Evolutionary conservation across 2,113 vertebrate species (phyloP), one percentile per base, ranked within the genome.

Genomic region (Pseudopipra pipra): DNA sequence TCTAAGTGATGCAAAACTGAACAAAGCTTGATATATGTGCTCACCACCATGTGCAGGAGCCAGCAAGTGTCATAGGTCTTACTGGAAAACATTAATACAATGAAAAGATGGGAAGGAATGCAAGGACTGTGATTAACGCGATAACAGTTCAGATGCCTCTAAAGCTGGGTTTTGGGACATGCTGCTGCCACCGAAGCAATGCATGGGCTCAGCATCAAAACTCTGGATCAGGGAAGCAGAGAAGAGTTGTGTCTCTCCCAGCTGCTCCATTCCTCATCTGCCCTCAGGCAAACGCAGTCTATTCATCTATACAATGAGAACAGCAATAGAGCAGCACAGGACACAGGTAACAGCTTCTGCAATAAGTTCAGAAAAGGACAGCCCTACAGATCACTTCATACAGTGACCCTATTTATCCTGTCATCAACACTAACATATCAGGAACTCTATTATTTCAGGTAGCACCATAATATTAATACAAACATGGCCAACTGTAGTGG

Each of bases 1-100:
- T 82, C 88, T 78, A 71, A 67, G 56, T 94, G 54, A 59, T 93
- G 47, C 46, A 87, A 89, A 87, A 89, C 47, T 65, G 94, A 89
- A 82, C 33, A 89, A 91, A 89, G 44, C 33, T 91, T 86, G 33
- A 85, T 96, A 90, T 11, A 13, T 75, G 81, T 14, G 0, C 33
- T 83, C 15, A 54, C 28, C 25, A 31, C 9, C 8, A 33, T 9
- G 25, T 5, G 22, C 66, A 77, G 41, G 52, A 67, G 35, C 14
- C 39, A 85, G 67, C n/a, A 84, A 82, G 55, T 62, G 75, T 37
- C 59, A 49, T 21, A 65, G 11, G 12, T 74, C 41, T 86, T 85
- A 73, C 11, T 47, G 58, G 15, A 75, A 80, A 71, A 58, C 25
- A 4, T 35, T 67, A 43, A n/a, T 43, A 28, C 44, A 70, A 27